Percentiles rank a stretch among this genome's conserved stretches.
Conservation (phyloP, 2,113 vertebrate genomes). For the Perca flavescens region DNA sequence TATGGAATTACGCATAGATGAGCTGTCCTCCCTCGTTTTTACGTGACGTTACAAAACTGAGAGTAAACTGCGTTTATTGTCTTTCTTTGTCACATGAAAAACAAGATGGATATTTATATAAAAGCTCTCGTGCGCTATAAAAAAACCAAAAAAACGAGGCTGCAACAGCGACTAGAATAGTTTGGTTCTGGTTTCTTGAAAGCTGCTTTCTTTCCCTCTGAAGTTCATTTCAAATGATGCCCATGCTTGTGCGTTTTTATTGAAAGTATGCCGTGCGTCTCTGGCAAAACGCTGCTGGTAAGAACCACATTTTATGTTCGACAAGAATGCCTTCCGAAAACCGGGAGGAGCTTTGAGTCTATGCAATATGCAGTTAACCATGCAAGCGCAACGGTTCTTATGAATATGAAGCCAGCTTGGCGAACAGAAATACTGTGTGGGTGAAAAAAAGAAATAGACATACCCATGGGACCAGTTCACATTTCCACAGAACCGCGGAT, state of each 20-base stretch:
- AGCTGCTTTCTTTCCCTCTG: background rate
- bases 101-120: constrained; percentile 3
- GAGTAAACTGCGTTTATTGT: background rate
- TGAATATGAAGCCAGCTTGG: constrained; percentile 30
- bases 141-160: background rate
- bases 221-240: constrained; percentile 23
- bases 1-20: constrained; percentile 24
- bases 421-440: constrained; percentile 39
- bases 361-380: constrained; percentile 36
- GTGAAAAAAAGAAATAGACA: constrained; percentile 13
- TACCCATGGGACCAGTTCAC: constrained; percentile 66
- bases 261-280: constrained; percentile 4
- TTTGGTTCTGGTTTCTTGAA: constrained; percentile 3
- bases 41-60: background rate
- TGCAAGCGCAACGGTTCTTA: constrained; percentile 21
- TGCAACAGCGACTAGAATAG: background rate
- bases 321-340: constrained; percentile 13
- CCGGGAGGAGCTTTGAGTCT: constrained; percentile 7
- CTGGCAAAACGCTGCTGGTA: constrained; percentile 22
- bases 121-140: background rate
- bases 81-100: background rate
- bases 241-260: background rate
- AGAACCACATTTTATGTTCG: constrained; percentile 16
- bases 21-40: background rate
- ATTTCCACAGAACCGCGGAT: constrained; percentile 77